Evolutionary conservation across 2,797 vertebrate species (phyloP), one percentile per base, ranked within the genome.

Genomic region (Uromys caudimaculatus): DNA sequence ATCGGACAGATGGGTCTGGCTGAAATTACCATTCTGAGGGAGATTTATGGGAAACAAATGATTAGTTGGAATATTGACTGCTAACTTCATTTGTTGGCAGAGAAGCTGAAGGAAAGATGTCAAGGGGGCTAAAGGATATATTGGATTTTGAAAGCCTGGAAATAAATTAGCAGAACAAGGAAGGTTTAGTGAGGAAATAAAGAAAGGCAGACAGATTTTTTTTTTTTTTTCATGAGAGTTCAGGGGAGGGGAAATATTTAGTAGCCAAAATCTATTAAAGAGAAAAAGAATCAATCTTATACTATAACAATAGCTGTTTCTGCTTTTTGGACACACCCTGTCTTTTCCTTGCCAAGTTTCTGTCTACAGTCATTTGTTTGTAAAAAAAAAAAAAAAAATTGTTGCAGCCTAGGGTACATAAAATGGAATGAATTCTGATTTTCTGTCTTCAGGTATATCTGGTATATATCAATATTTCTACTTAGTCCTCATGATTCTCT

Each of bases 1-100:
- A 71, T 81, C 41, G 60, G 71, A n/a, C 58, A 62, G 38, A 95
- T 24, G 32, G 41, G 17, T 92, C 58, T 97, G 84, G 89, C 21
- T 47, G 52, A 75, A 91, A 56, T 64, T 89, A 95, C 38, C 6
- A 21, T 94, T 87, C 35, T 75, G 75, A 93, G 32, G 88, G 62
- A 84, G 92, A 84, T 90, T 89, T 93, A 38, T 90, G 54, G 93
- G 44, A 50, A 83, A 94, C 1, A 24, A 19, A 54, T 35, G 88
- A 89, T 54, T 83, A 73, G 52, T 67, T 60, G 87, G 90, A 89
- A 73, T 29, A 56, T 11, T 71, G 54, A 58, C 47, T 76, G 13
- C 23, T 92, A 81, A 73, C 7, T 27, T 90, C 35, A 41, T 67
- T 87, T 84, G 90, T 94, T 93, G 91, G 76, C n/a, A 69, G 67